These are phyloP conservation scores for Aegithalos caudatus DNA, from an alignment of 2,113 vertebrate species.

Conservation along the genomic window DNA sequence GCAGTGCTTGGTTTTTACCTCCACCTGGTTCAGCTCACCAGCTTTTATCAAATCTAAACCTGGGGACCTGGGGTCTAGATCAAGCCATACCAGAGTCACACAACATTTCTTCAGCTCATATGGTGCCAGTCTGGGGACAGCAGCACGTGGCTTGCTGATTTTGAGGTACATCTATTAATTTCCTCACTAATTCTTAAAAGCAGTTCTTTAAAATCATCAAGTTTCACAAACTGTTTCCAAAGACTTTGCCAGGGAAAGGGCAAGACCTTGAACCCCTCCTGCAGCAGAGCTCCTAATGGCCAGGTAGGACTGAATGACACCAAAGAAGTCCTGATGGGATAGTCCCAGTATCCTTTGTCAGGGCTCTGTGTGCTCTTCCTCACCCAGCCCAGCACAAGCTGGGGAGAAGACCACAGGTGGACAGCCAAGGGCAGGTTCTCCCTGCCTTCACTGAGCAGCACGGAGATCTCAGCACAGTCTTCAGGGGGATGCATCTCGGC, in stretches of 20 bases:
- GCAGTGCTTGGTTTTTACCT: not conserved
- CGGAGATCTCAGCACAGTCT: not conserved
- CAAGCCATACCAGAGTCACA: not conserved
- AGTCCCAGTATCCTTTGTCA: not conserved
- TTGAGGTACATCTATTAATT: not conserved
- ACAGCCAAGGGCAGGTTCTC: not conserved
- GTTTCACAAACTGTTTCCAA: not conserved
- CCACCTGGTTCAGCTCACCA: not conserved
- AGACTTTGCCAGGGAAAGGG: not conserved
- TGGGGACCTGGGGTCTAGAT: not conserved
- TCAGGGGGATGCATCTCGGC: not conserved
- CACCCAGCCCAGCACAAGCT: not conserved
- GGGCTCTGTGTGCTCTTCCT: not conserved
- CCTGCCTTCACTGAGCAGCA: not conserved
- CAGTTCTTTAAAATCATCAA: not conserved
- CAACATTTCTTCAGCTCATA: not conserved
- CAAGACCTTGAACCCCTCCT: not conserved
- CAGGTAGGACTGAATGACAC: not conserved
- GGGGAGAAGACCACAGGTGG: not conserved
- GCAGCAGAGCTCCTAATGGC: not conserved
- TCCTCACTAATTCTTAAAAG: not conserved
- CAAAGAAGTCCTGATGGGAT: not conserved
- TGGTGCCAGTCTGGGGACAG: not conserved
- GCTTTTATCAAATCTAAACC: not conserved
- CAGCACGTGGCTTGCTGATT: accelerated